Base-by-base conservation (phyloP, 2,113 vertebrate genomes). In the Oreocharis arfaki region DNA sequence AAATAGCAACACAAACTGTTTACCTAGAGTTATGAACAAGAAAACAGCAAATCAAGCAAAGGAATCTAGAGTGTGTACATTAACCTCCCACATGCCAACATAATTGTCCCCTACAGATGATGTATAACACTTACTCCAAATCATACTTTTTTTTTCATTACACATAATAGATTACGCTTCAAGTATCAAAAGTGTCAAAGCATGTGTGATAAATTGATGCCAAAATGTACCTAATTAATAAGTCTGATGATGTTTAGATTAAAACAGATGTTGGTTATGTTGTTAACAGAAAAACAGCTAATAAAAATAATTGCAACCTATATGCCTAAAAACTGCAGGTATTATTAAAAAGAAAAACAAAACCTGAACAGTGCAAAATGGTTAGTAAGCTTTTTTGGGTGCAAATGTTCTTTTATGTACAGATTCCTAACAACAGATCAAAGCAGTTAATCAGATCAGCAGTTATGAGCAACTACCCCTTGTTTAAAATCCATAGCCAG, bases 1-100 rank as follows among this genome's bases (percentile, higher is more conserved):
- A 98, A 97, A 98, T 97, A 98, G 98, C 98, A 98, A 96, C 95
- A 92, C 61, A 96, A 95, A 96, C 97, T 98, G 97, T 96, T 98
- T 98, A 98, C 97, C 97, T 89, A 97, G 96, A 97, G 95, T 97
- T 97, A 97, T 91, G 96, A 97, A 97, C 97, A 98, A 97, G 97
- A 97, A 98, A 98, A 97, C 89, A 98, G 97, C 97, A 97, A 97
- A 98, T 97, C 97, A 97, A 96, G 96, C 95, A 95, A 96, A 97
- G 96, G 87, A 97, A 97, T 96, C 96, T 97, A 93, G 93, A 97
- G 94, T 94, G 95, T 94, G 89, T 95, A 93, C 96, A 97, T 97
- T 97, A 98, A 97, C 97, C 97, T 97, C 97, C 97, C 96, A 97
- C 96, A 95, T 76, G 96, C 91, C 97, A 97, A 97, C 95, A 96